These are phyloP conservation scores for Nemotelus nigrinus DNA, from an alignment of 2,888 invertebrate species.

Conservation along the genomic window DNA sequence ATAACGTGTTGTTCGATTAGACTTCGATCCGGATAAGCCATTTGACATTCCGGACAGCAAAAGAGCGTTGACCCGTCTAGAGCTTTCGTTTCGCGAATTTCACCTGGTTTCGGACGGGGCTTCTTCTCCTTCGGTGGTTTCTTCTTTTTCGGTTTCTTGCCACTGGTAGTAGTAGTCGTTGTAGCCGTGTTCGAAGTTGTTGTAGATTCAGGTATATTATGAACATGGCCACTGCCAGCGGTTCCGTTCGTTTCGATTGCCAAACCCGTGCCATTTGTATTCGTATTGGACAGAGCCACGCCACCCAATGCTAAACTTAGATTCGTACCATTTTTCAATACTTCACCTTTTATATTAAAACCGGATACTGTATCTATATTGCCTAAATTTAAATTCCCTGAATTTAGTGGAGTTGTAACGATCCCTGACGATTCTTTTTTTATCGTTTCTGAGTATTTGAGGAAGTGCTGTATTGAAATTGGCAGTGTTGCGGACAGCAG, in stretches of 20 bases:
- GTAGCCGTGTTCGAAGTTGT: conserved; percentile 62
- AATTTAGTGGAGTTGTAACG: conserved; percentile 60
- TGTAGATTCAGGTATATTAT: conserved; percentile 55
- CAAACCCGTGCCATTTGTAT: conserved; percentile 54
- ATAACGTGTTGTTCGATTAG: conserved; percentile 86
- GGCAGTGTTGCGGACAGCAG: conserved; percentile 65
- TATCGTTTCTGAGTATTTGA: conserved; percentile 66
- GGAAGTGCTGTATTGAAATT: conserved; percentile 66
- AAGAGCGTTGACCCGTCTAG: conserved; percentile 85
- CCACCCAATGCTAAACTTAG: conserved; percentile 64
- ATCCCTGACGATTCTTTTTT: conserved; percentile 65
- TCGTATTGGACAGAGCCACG: conserved; percentile 57
- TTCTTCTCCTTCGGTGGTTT: conserved; percentile 78
- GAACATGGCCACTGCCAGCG: conserved; percentile 44
- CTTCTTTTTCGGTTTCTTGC: conserved; percentile 66
- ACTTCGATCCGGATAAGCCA: conserved; percentile 88
- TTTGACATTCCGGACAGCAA: conserved; percentile 89
- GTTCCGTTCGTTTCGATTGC: conserved; percentile 6
- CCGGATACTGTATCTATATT: conserved; percentile 58
- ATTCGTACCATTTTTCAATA: conserved; percentile 63
- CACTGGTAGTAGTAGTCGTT: conserved; percentile 59
- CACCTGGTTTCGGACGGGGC: conserved; percentile 75
- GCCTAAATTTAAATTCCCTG: conserved; percentile 61
- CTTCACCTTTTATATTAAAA: conserved; percentile 62
- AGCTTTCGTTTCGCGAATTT: conserved; percentile 69